A percentile compares a stretch with the other conserved stretches of the same genome.
Conservation (phyloP, 2,113 vertebrate species). For the Athene cunicularia region DNA sequence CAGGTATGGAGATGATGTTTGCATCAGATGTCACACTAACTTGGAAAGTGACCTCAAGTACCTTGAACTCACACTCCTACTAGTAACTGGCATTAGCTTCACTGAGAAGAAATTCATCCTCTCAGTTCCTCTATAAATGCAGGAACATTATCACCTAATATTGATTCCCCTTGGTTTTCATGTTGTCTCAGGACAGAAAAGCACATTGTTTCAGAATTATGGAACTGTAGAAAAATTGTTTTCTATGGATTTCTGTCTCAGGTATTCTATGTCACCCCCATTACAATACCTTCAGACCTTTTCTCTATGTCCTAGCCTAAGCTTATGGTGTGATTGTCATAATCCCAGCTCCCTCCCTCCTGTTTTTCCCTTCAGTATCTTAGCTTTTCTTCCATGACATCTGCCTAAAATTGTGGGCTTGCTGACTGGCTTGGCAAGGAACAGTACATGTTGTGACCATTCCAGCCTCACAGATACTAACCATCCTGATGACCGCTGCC, state of each 20-base stretch:
- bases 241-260: background rate
- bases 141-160: background rate
- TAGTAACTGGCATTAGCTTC: background rate
- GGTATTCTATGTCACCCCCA: background rate
- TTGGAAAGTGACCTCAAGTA: background rate
- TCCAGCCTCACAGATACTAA: background rate
- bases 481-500: background rate
- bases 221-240: background rate
- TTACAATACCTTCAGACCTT: background rate
- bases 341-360: background rate
- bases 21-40: background rate
- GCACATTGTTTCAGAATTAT: background rate
- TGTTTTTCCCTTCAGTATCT: background rate
- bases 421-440: background rate
- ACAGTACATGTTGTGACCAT: accelerated
- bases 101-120: background rate
- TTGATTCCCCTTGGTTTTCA: background rate
- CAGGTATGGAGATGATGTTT: background rate
- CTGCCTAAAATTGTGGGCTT: background rate
- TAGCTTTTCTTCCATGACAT: background rate
- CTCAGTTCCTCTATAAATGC: background rate
- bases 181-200: background rate
- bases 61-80: background rate
- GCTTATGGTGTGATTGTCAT: accelerated
- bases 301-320: background rate